Conservation (phyloP, 2,888 invertebrate species). For the Syrista parreyssii region DNA sequence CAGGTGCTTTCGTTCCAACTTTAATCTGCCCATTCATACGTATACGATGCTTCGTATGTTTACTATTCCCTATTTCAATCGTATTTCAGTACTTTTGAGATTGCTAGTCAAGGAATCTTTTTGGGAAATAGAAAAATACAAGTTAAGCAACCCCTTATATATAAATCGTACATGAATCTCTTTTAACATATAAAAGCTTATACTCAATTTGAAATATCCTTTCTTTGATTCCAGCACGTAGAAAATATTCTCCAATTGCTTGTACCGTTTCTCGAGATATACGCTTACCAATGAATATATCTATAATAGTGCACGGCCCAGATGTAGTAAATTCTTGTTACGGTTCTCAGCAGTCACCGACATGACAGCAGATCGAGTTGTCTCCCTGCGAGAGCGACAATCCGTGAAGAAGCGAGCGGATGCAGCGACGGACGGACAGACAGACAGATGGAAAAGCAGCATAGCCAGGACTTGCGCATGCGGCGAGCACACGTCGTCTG, state of each 20-base stretch:
- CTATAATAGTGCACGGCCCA: not conserved
- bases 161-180: not conserved
- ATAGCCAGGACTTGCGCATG: not conserved
- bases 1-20: not conserved
- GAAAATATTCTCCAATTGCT: not conserved
- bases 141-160: not conserved
- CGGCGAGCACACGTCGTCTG: not conserved
- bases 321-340: not conserved
- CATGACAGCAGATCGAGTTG: not conserved
- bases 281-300: not conserved
- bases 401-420: not conserved
- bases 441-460: not conserved
- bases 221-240: not conserved
- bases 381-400: not conserved
- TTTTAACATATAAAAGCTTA: not conserved
- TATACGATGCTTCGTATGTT: not conserved
- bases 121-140: not conserved
- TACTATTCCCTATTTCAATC: not conserved
- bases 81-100: not conserved
- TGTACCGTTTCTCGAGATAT: not conserved
- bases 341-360: not conserved
- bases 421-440: not conserved
- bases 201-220: not conserved
- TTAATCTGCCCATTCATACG: not conserved
- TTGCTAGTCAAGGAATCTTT: not conserved